Conservation (phyloP, 1,140 invertebrate genomes). For the Hyles vespertilio region DNA sequence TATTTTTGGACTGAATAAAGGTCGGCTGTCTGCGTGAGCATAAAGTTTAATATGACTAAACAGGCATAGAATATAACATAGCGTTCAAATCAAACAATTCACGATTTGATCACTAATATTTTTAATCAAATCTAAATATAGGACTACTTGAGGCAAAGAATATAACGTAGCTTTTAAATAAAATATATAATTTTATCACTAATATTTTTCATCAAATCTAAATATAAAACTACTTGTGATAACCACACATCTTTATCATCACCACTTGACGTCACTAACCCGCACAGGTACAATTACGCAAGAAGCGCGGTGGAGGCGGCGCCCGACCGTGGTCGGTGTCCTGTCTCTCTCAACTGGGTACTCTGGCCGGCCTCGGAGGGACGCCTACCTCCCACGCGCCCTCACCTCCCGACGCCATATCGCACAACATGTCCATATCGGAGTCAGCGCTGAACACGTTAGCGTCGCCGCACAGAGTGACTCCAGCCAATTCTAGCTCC, state of each 20-base stretch:
- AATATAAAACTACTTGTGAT: too few species aligned
- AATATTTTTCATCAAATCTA: too few species aligned
- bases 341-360: constrained; percentile 83
- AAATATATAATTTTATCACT: too few species aligned
- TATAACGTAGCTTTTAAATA: too few species aligned
- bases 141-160: too few species aligned
- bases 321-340: constrained; percentile 90
- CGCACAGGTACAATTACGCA: constrained; percentile 67
- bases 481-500: constrained; percentile 55
- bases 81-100: too few species aligned
- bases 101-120: too few species aligned
- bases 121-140: too few species aligned
- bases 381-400: constrained; percentile 55
- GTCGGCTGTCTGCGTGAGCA: too few species aligned
- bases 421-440: constrained; percentile 82
- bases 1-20: too few species aligned
- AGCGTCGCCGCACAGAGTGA: constrained; percentile 62
- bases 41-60: too few species aligned
- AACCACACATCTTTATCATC: constrained; percentile 9
- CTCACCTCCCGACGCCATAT: constrained; percentile 79
- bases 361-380: constrained; percentile 20
- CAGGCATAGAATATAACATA: too few species aligned
- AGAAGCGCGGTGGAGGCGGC: constrained; percentile 68
- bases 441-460: constrained; percentile 90
- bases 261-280: constrained; percentile 26